Base-by-base conservation (phyloP, 2,888 invertebrate genomes). In the Meteorus cinctellus region DNA sequence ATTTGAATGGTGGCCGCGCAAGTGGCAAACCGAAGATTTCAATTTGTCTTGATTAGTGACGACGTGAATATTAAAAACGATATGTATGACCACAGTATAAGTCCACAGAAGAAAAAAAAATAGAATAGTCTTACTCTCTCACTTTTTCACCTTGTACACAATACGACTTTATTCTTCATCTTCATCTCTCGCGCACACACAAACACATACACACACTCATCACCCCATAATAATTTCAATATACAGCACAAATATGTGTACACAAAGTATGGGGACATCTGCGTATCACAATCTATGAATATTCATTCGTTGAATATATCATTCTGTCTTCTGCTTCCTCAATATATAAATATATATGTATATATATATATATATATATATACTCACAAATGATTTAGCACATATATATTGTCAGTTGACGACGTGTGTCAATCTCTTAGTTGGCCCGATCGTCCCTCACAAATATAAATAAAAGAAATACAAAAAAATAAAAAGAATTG, bases 41-140 rank as follows among this genome's bases (percentile, higher is more conserved):
- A 86, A 87, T 88, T 88, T 86, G 86, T 87, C 86, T 85, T 84
- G 87, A 86, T 86, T 84, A 82, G 82, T 84, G 85, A 62, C 86
- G 86, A 86, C 85, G 82, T 83, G 87, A 87, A 87, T 87, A 86
- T 86, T 86, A 84, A 86, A 65, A 65, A 65, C 65, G 55, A 55
- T 55, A 55, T 55, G 55, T 55, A 55, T 55, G 55, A 55, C 55
- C 55, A 55, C 24, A 24, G 24, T 24, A 24, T 19, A 55, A 55
- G 55, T 55, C 55, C 19, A 19, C 8, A 24, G 19, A 19, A 55
- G n/a, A 55, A n/a, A 19, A 55, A 55, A 55, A 55, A 19, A 19
- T 6, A 8, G 51, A 72, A 69, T 24, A 62, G 31, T 34, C 48
- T 65, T 5, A 4, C 29, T 51, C 29, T 29, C 34, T 24, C 3